These are phyloP conservation scores for Tiliqua scincoides DNA, from an alignment of 2,113 vertebrate species.

Conservation along the genomic window DNA sequence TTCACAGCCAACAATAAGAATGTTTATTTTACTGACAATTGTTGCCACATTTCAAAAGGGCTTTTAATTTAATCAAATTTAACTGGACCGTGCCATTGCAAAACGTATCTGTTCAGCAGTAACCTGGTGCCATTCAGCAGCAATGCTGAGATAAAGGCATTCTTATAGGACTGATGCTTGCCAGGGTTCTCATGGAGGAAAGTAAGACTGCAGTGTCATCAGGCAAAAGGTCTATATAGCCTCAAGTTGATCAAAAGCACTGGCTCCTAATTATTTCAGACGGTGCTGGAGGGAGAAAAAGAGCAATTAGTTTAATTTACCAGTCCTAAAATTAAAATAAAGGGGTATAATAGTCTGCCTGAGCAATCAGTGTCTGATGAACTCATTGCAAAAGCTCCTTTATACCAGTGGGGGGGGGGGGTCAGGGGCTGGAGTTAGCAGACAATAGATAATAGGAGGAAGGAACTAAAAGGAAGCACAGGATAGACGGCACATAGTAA, in stretches of 20 bases:
- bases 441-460: rapidly evolving
- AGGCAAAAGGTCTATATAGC: not conserved
- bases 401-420: not conserved
- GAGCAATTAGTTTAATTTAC: constrained; percentile 9
- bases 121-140: constrained; percentile 22
- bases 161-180: constrained; percentile 9
- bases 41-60: constrained; percentile 6
- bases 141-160: constrained; percentile 37
- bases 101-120: constrained; percentile 29
- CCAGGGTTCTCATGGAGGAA: not conserved
- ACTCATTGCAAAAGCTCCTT: not conserved
- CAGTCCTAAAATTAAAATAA: not conserved
- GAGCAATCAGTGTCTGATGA: not conserved
- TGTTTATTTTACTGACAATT: constrained; percentile 3
- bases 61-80: constrained; percentile 31
- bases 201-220: constrained; percentile 8
- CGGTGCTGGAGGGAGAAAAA: not conserved
- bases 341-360: not conserved
- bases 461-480: rapidly evolving
- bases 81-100: constrained; percentile 7
- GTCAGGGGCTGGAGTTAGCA: not conserved
- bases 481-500: not conserved
- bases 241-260: constrained; percentile 26
- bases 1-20: not conserved
- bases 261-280: constrained; percentile 17